Conservation (phyloP, 2,888 invertebrate species). For the Cremastinae sp. region DNA sequence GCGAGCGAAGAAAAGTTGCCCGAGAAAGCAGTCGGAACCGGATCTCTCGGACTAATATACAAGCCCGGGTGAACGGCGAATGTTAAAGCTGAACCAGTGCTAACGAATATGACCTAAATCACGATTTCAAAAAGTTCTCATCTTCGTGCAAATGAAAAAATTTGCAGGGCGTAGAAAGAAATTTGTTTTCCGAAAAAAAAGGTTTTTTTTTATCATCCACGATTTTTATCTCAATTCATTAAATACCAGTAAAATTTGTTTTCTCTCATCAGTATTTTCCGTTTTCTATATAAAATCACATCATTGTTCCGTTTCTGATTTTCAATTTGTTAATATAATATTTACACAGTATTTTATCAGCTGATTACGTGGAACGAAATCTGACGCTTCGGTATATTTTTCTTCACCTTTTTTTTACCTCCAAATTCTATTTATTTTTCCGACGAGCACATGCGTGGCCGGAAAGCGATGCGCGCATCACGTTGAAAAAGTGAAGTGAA, state of each 20-base stretch:
- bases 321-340: no score
- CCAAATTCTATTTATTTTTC: neutral
- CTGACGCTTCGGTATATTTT: no score
- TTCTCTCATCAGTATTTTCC: no score
- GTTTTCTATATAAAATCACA: no score
- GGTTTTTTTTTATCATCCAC: no score
- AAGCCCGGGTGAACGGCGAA: neutral
- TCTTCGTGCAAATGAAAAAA: conserved; percentile 17
- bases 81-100: conserved; percentile 17
- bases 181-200: neutral
- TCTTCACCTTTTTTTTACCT: no score
- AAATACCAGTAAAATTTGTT: no score
- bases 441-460: neutral
- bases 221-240: no score
- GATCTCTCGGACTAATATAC: conserved; percentile 16
- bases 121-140: conserved; percentile 10
- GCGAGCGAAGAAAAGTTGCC: conserved; percentile 41
- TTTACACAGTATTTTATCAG: no score
- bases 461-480: no score
- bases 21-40: conserved; percentile 35
- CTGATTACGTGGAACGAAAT: neutral
- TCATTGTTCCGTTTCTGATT: no score
- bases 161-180: neutral
- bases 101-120: conserved; percentile 22
- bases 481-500: no score